phyloP scores from a whole-genome alignment of 2,888 invertebrate species.

The Drosophila melanosoma region DNA sequence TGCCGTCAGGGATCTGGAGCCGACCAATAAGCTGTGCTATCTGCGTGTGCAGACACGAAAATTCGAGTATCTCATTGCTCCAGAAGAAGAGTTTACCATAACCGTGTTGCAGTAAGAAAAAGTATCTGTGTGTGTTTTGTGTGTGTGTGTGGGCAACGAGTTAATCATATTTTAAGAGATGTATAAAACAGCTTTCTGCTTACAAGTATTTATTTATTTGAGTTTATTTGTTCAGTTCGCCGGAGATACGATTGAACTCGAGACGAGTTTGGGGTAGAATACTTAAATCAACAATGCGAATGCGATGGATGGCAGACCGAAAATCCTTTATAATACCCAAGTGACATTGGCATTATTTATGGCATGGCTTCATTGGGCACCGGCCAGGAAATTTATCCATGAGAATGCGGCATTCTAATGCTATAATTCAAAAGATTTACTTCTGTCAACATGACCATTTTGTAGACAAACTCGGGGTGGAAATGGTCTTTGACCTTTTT shows the following conservation, averaged over 20 bases:
- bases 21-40: slow-evolving; percentile 79
- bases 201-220: slow-evolving; percentile 10
- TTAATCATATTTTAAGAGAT: slow-evolving; percentile 25
- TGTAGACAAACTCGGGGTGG: slow-evolving; percentile 68
- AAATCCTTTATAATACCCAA: slow-evolving; percentile 79
- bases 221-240: slow-evolving; percentile 15
- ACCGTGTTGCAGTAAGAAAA: slow-evolving; percentile 75
- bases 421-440: slow-evolving; percentile 84
- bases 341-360: slow-evolving; percentile 75
- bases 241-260: slow-evolving; percentile 13
- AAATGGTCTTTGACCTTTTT: slow-evolving; percentile 78
- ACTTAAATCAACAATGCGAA: slow-evolving; percentile 62
- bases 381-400: slow-evolving; percentile 60
- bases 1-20: slow-evolving; percentile 81
- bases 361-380: slow-evolving; percentile 79
- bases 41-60: slow-evolving; percentile 82
- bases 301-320: slow-evolving; percentile 48
- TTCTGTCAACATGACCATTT: slow-evolving; percentile 84
- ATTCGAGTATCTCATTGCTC: slow-evolving; percentile 81
- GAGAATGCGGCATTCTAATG: slow-evolving; percentile 80
- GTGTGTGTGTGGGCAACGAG: slow-evolving; percentile 20
- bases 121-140: not conserved
- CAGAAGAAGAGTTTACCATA: slow-evolving; percentile 81
- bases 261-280: slow-evolving; percentile 23
- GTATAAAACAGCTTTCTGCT: not conserved